phyloP scores from a whole-genome alignment of 2,888 invertebrate species.

The Parnassius mnemosyne region DNA sequence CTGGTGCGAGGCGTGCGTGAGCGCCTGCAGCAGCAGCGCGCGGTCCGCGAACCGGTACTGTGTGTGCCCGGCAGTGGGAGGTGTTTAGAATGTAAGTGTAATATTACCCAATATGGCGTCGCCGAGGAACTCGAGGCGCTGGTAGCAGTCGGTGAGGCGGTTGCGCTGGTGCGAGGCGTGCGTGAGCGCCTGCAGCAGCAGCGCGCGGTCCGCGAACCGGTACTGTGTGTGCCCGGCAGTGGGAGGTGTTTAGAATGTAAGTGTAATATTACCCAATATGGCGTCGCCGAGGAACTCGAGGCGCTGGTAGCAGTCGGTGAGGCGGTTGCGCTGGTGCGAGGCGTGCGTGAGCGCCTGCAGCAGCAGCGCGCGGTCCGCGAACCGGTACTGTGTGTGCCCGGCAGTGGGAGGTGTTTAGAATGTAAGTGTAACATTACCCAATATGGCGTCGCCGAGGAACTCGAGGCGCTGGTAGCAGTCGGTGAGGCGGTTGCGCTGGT shows the following conservation, averaged over 20 bases:
- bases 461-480: constrained; percentile 99
- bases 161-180: constrained; percentile 98
- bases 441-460: constrained; percentile 96
- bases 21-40: constrained; percentile 95
- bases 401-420: too few relatives aligned
- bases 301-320: constrained; percentile 99
- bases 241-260: too few relatives aligned
- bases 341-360: constrained; percentile 99
- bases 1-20: constrained; percentile 98
- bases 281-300: constrained; percentile 98
- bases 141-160: constrained; percentile 98
- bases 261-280: constrained; percentile 80
- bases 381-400: too few relatives aligned
- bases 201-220: constrained; percentile 93
- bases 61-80: too few relatives aligned
- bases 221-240: too few relatives aligned
- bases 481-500: constrained; percentile 94
- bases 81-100: too few relatives aligned
- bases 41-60: constrained; percentile 93
- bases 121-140: constrained; percentile 96
- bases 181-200: constrained; percentile 97
- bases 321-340: constrained; percentile 94
- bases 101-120: constrained; percentile 89
- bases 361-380: constrained; percentile 93
- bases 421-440: constrained; percentile 62